These are phyloP conservation scores for Drosophila neonasuta DNA, from an alignment of 2,888 invertebrate genomes.

Conservation along the genomic window DNA sequence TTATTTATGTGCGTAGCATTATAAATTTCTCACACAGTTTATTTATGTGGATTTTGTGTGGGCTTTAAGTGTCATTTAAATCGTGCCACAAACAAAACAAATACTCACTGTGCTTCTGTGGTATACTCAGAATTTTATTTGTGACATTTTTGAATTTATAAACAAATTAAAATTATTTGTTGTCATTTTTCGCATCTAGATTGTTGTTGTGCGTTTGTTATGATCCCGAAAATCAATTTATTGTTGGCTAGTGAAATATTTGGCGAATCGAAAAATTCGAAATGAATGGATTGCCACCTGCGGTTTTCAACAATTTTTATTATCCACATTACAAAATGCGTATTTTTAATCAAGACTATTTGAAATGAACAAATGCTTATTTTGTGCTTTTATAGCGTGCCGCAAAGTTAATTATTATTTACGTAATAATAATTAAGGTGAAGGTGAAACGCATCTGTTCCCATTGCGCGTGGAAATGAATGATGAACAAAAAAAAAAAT, in stretches of 20 bases:
- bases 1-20: constrained; percentile 45
- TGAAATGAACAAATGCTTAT: constrained; percentile 12
- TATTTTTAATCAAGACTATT: constrained; percentile 29
- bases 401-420: constrained; percentile 71
- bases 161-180: constrained; percentile 24
- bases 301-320: constrained; percentile 33
- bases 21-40: constrained; percentile 35
- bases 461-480: constrained; percentile 33
- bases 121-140: background rate
- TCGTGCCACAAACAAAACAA: constrained; percentile 10
- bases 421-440: constrained; percentile 73
- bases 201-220: constrained; percentile 13
- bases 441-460: constrained; percentile 71
- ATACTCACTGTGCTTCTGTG: background rate
- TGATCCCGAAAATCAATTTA: constrained; percentile 39
- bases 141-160: constrained; percentile 14
- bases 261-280: constrained; percentile 26
- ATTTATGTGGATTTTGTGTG: constrained; percentile 34
- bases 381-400: constrained; percentile 41
- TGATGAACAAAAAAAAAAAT: background rate
- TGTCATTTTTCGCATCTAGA: constrained; percentile 20
- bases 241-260: constrained; percentile 8
- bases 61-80: constrained; percentile 30
- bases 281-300: constrained; percentile 53
- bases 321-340: constrained; percentile 26